Conservation (phyloP, 2,113 vertebrate species). For the Crotalus horridus region DNA sequence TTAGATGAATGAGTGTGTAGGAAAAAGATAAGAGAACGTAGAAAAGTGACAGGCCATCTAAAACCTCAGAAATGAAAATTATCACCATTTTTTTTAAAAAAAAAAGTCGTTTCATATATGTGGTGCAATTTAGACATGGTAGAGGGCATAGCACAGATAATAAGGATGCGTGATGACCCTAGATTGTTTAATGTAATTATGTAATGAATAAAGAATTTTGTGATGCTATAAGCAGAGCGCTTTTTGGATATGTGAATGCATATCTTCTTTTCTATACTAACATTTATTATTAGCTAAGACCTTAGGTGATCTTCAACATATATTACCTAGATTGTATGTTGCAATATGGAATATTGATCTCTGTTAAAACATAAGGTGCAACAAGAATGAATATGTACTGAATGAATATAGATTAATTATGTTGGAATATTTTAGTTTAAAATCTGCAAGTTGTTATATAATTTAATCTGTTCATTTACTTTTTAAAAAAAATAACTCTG, state of each 20-base stretch:
- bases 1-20: background rate
- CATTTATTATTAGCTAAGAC: background rate
- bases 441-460: background rate
- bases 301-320: background rate
- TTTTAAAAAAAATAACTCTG: conserved; percentile 1
- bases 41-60: background rate
- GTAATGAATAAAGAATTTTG: background rate
- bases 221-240: background rate
- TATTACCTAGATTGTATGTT: background rate
- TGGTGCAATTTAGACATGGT: background rate
- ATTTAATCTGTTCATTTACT: background rate
- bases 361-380: background rate
- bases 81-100: background rate
- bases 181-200: background rate
- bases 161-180: background rate
- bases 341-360: background rate
- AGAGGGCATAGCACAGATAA: background rate
- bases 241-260: background rate
- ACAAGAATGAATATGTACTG: background rate
- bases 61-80: background rate
- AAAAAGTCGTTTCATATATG: background rate
- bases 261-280: background rate
- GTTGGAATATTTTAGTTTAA: background rate
- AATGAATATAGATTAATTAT: background rate
- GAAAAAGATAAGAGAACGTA: background rate